phyloP scores from a whole-genome alignment of 2,113 vertebrate species.

The Urocolius indicus region DNA sequence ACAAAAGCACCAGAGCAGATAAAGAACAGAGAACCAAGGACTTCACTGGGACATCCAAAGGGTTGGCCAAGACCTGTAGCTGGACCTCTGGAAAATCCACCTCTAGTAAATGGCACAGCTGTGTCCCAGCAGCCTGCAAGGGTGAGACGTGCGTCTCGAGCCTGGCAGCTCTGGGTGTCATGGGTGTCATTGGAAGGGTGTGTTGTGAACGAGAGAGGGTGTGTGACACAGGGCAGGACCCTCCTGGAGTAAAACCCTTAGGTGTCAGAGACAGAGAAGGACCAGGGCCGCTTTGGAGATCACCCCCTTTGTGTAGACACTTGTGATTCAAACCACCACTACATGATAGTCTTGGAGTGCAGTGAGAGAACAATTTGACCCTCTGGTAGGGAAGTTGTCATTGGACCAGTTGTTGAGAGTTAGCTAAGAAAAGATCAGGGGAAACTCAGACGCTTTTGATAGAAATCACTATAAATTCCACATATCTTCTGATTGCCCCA shows the following conservation, averaged over 20 bases:
- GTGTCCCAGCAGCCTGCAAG: neutral
- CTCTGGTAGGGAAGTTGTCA: neutral
- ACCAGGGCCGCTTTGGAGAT: neutral
- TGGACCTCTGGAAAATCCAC: neutral
- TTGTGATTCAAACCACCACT: neutral
- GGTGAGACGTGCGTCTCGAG: neutral
- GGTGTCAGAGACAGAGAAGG: neutral
- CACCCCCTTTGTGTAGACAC: neutral
- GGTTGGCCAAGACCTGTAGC: neutral
- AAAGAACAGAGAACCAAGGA: neutral
- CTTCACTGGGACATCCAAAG: neutral
- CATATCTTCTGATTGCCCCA: neutral
- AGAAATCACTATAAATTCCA: neutral
- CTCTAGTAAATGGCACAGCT: neutral
- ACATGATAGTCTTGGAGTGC: neutral
- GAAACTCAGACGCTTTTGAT: neutral
- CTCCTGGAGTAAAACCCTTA: neutral
- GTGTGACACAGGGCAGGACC: neutral
- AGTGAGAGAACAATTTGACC: neutral
- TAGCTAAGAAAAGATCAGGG: neutral
- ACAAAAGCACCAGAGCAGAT: neutral
- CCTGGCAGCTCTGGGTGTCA: fast-evolving
- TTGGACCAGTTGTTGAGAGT: neutral
- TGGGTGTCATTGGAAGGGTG: neutral
- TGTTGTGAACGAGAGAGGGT: fast-evolving